Base-by-base conservation (phyloP, 2,888 invertebrate species). In the Bimastos eiseni region DNA sequence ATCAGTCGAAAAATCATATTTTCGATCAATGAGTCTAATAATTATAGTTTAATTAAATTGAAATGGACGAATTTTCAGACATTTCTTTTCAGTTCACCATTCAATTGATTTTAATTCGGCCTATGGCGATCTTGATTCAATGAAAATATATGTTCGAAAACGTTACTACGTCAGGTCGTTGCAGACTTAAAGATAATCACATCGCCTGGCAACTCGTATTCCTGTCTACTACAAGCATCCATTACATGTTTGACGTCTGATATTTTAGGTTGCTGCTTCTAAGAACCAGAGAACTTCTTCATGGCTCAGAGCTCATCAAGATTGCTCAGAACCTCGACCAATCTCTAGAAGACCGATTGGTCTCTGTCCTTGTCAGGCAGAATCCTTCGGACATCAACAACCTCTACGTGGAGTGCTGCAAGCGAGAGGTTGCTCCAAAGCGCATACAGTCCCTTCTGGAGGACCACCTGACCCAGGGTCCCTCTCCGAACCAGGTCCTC, bases 281-380 rank as follows among this genome's bases (percentile, higher is more conserved):
- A 83, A 83, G 90, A 84, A 90, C 90, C 37, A 84, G n/a, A 13
- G 30, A 30, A 17, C 83, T 24, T 30, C 36, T 90, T 34, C 70
- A 84, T 5, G 13, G 70, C 19, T 36, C 37, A 17, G 90, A 90
- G 33, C 49, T 90, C 37, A 33, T 70, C 44, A 90, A 90, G 90
- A 36, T 90, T 34, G 83, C 49, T 19, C 33, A n/a, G 33, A 90
- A 90, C 36, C 84, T 84, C 83, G 90, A 90, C 36, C 24, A 55
- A 30, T 83, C 90, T 8, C 38, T 90, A 44, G 19, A 37, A 30
- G 90, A 90, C 37, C 33, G 38, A 33, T 21, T 83, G 33, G 90
- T 90, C 83, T 37, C 36, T n/a, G 33, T 90, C 83, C 24, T 90
- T n/a, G 90, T 90, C 33, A n/a, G 90, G 3, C 90, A 90, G 90